These are phyloP conservation scores for Poecile montanus DNA, from an alignment of 2,797 vertebrate species.

Conservation along the genomic window DNA sequence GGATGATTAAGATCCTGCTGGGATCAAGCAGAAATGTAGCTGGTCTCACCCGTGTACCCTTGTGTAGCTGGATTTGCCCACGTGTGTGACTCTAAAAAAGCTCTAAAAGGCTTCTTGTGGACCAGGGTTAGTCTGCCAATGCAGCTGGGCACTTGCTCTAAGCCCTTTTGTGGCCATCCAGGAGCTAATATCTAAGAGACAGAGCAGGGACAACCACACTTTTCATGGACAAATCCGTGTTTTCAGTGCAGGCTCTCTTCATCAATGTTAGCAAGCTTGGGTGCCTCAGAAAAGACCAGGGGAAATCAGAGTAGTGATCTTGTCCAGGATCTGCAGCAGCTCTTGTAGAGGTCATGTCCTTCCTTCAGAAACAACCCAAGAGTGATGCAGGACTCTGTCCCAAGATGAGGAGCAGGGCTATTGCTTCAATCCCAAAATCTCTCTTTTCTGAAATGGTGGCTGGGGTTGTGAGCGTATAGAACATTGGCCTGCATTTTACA, in stretches of 20 bases:
- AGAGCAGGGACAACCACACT: neutral
- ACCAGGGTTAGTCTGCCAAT: neutral
- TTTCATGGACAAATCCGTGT: neutral
- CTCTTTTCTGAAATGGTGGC: neutral
- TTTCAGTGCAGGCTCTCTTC: neutral
- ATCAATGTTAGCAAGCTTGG: neutral
- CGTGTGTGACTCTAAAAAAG: accelerated
- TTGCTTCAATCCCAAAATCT: neutral
- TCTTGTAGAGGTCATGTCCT: neutral
- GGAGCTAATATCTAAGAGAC: neutral
- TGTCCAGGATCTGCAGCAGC: neutral
- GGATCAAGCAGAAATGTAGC: neutral
- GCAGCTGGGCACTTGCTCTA: neutral
- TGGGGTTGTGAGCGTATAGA: neutral
- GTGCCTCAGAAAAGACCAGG: neutral
- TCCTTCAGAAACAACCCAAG: neutral
- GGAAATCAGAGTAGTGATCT: neutral
- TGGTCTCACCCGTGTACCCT: accelerated
- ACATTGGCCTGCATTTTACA: neutral
- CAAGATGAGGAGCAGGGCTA: neutral
- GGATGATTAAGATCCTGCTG: neutral
- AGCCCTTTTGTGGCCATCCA: neutral
- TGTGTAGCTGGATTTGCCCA: neutral
- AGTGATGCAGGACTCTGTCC: neutral
- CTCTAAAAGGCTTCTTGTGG: neutral